phyloP scores from a whole-genome alignment of 2,797 vertebrate species.

The Molossus alvarezi region DNA sequence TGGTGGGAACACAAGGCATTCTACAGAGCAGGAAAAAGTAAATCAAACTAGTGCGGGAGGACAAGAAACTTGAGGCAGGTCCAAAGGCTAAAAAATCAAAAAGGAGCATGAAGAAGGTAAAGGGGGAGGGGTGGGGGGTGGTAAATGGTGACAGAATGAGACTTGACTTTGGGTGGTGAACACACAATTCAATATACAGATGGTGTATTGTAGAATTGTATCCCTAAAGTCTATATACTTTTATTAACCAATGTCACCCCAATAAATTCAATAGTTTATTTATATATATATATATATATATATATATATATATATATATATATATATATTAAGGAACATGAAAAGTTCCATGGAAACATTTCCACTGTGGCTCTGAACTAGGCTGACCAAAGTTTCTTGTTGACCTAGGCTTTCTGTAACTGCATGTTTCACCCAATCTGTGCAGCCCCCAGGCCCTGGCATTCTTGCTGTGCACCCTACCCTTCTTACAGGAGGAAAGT shows the following conservation, averaged over 20 bases:
- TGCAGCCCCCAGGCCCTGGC: neutral
- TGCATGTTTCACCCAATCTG: neutral
- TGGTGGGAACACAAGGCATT: neutral
- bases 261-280: neutral
- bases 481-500: neutral
- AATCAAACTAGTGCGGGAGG: slow-evolving; percentile 8
- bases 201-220: too few species aligned
- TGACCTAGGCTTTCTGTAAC: neutral
- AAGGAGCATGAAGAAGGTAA: neutral
- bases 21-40: slow-evolving; percentile 46
- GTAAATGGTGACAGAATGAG: neutral
- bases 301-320: too few species aligned
- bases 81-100: neutral
- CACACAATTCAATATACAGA: too few species aligned
- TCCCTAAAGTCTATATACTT: too few species aligned
- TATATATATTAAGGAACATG: neutral
- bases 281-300: too few species aligned
- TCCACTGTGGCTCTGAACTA: neutral
- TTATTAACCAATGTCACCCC: neutral
- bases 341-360: neutral
- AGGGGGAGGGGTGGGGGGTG: neutral
- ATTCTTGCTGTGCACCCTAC: neutral
- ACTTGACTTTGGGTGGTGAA: too few species aligned
- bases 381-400: neutral
- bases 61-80: neutral